Evolutionary conservation across 35 echinoderm and acorn worm genomes (phyloP).

Genomic region (Acanthaster planci): DNA sequence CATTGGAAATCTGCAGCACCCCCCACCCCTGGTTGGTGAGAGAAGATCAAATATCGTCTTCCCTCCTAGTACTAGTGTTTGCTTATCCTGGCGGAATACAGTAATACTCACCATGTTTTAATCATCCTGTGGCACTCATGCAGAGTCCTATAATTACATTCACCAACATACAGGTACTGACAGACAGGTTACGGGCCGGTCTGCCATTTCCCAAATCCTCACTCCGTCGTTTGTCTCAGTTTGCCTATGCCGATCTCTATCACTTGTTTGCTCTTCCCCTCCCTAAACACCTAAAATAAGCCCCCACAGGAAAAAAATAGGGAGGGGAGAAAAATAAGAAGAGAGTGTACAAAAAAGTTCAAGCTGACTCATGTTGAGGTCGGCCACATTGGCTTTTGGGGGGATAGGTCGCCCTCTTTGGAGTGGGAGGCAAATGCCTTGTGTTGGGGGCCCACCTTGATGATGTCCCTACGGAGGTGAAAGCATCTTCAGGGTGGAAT

Average conservation of each 20-base stretch:
- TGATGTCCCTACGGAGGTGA: conserved; percentile 12
- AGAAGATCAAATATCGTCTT: too few relatives aligned
- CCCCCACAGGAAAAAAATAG: too few relatives aligned
- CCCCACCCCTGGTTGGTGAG: too few relatives aligned
- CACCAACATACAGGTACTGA: conserved; percentile 11
- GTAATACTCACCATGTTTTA: neutral
- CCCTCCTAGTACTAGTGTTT: too few relatives aligned
- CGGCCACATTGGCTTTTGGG: neutral
- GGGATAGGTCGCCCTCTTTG: conserved; percentile 11
- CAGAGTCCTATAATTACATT: neutral
- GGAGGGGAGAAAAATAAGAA: neutral
- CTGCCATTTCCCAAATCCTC: conserved; percentile 5
- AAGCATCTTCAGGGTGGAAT: neutral
- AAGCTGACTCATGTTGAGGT: conserved; percentile 4
- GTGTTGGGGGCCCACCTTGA: neutral
- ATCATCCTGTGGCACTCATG: neutral
- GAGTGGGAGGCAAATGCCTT: too few relatives aligned
- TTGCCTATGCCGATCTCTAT: neutral
- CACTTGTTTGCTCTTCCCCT: neutral
- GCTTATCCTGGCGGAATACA: too few relatives aligned
- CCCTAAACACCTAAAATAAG: too few relatives aligned
- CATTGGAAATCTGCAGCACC: too few relatives aligned
- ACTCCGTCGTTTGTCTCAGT: conserved; percentile 7
- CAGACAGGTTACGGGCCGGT: neutral
- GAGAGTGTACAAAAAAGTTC: neutral